phyloP scores from a whole-genome alignment of 2,888 invertebrate species.

The Ashinkailepas kermadecensis region DNA sequence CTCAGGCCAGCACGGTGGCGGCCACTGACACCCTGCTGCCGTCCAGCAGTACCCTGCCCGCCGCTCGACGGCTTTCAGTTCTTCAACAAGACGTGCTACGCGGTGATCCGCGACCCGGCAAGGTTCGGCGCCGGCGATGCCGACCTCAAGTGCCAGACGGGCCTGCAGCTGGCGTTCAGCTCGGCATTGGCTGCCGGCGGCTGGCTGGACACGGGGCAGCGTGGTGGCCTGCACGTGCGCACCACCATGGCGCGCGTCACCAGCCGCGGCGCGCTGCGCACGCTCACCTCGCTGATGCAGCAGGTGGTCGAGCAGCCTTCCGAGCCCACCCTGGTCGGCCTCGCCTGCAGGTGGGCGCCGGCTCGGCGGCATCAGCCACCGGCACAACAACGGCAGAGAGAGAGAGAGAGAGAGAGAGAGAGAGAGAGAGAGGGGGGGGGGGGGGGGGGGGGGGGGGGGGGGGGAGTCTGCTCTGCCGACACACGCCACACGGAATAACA shows the following conservation, averaged over 20 bases:
- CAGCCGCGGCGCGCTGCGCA: neutral
- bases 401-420: too few relatives aligned
- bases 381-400: too few relatives aligned
- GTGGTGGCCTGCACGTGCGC: neutral
- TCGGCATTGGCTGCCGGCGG: neutral
- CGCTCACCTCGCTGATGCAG: neutral
- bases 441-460: too few relatives aligned
- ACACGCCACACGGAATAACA: too few relatives aligned
- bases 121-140: neutral
- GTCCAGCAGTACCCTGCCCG: neutral
- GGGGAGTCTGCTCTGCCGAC: too few relatives aligned
- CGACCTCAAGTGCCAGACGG: conserved; percentile 3
- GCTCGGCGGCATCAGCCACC: too few relatives aligned
- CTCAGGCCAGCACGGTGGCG: too few relatives aligned
- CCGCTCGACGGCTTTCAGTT: neutral
- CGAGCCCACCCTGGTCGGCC: neutral
- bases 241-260: neutral
- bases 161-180: neutral
- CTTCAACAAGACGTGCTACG: conserved; percentile 11
- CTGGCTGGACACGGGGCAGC: neutral
- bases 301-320: neutral
- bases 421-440: too few relatives aligned
- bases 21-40: too few relatives aligned
- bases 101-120: neutral
- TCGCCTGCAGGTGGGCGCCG: neutral